Evolutionary conservation across 2,888 invertebrate species (phyloP).

Genomic region (Aphidoletes aphidimyza): DNA sequence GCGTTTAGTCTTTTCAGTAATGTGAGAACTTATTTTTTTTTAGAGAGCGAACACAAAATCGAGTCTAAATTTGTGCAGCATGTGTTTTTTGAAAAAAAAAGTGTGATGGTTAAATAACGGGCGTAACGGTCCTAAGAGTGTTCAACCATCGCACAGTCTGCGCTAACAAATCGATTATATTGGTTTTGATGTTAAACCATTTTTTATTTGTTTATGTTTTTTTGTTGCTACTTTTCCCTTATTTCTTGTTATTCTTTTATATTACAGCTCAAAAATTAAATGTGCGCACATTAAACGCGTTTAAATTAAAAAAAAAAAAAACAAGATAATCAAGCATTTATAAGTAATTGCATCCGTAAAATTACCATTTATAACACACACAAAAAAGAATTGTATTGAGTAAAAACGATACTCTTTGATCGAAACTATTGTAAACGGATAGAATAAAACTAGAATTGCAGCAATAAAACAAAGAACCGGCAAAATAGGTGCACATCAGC

Average conservation of each 20-base stretch:
- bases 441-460: background rate
- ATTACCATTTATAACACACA: constrained; percentile 1
- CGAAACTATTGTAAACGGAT: background rate
- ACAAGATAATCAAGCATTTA: background rate
- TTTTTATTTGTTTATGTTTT: background rate
- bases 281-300: background rate
- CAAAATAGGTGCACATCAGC: constrained; percentile 1
- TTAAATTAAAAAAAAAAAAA: too few relatives aligned
- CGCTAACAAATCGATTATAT: constrained; percentile 5
- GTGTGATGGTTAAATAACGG: background rate
- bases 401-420: constrained; percentile 8
- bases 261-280: too few relatives aligned
- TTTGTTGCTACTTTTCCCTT: background rate
- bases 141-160: constrained; percentile 3
- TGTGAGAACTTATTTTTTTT: background rate
- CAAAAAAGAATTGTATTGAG: background rate
- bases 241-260: background rate
- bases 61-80: background rate
- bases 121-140: constrained; percentile 8
- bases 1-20: too few relatives aligned
- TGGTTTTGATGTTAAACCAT: background rate
- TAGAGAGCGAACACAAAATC: background rate
- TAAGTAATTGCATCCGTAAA: constrained; percentile 1
- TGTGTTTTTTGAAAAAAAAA: background rate
- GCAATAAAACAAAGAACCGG: background rate